These are phyloP conservation scores for Caradrina clavipalpis DNA, from an alignment of 2,888 invertebrate species.

Conservation along the genomic window DNA sequence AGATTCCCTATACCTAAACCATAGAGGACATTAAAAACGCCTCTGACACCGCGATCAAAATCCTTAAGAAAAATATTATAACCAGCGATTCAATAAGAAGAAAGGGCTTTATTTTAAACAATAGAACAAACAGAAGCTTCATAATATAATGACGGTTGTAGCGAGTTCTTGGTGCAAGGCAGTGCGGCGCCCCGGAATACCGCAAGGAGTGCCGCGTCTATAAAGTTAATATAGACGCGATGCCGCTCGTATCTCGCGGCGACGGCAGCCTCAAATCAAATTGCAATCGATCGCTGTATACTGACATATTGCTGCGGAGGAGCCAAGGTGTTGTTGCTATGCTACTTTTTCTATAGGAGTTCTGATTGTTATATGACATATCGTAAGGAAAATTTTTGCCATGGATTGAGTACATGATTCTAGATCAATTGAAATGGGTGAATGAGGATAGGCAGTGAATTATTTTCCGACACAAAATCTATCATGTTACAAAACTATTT, in stretches of 20 bases:
- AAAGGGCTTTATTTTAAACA: neutral
- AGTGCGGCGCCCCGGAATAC: conserved; percentile 42
- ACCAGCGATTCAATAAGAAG: too few relatives aligned
- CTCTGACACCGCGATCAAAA: too few relatives aligned
- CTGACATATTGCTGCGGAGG: conserved; percentile 42
- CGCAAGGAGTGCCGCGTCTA: conserved; percentile 28
- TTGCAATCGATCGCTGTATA: conserved; percentile 51
- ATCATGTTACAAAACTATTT: too few relatives aligned
- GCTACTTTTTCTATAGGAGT: conserved; percentile 1
- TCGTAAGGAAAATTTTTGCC: too few relatives aligned
- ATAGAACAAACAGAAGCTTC: conserved; percentile 7
- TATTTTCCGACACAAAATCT: too few relatives aligned
- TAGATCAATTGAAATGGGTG: too few relatives aligned
- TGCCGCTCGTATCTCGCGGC: conserved; percentile 50
- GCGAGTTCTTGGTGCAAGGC: conserved; percentile 42
- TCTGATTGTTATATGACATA: too few relatives aligned
- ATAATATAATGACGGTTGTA: neutral
- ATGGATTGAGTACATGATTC: too few relatives aligned
- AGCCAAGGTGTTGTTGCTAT: conserved; percentile 1
- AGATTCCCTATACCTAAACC: too few relatives aligned
- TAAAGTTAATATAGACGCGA: conserved; percentile 23
- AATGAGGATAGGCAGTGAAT: neutral
- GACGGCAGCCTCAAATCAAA: conserved; percentile 54
- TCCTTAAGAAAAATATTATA: too few relatives aligned
- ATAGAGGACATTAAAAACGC: too few relatives aligned